Evolutionary conservation across 2,797 vertebrate genomes (phyloP), one percentile per base, ranked within the genome.

Genomic region (Macropodus opercularis): DNA sequence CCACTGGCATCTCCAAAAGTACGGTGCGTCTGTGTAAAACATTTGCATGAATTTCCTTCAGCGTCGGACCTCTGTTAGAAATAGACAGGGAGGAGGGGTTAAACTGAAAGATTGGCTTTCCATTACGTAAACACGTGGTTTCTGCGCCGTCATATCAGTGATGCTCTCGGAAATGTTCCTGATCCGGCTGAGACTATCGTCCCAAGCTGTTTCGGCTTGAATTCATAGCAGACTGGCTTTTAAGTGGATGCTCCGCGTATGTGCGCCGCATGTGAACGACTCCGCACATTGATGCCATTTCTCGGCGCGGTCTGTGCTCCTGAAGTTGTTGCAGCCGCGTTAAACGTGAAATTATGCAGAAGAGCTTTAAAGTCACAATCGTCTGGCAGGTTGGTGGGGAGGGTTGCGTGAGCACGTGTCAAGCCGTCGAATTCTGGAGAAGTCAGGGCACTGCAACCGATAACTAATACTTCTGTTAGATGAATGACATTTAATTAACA

Each of bases 41-140:
- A 91, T 87, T 89, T 90, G 90, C 89, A 86, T 87, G 86, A 81
- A 89, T 93, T 88, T 88, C 88, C 85, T 85, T 87, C 79, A 75
- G 74, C 80, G 75, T 86, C 78, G 87, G 83, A 86, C 84, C 85
- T 79, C 66, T 68, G 87, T 80, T 83, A 55, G 87, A 84, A 84
- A 90, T 67, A 85, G 80, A 79, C 67, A 21, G 78, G 89, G 88
- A 94, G 95, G 93, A 95, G 94, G 93, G 93, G 91, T 93, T 92
- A 86, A 89, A 94, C 86, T 91, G 91, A 93, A 94, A 94, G 87
- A 92, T 91, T 93, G 94, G 85, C 90, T 91, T 93, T 91, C 94
- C 93, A 90, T 96, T 94, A 96, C 94, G 93, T 94, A 92, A 92
- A 94, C 95, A 96, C 94, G 95, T 96, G 95, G 90, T 92, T 90